phyloP scores from a whole-genome alignment of 2,888 invertebrate species.

The Glyphotaelius pellucidus region DNA sequence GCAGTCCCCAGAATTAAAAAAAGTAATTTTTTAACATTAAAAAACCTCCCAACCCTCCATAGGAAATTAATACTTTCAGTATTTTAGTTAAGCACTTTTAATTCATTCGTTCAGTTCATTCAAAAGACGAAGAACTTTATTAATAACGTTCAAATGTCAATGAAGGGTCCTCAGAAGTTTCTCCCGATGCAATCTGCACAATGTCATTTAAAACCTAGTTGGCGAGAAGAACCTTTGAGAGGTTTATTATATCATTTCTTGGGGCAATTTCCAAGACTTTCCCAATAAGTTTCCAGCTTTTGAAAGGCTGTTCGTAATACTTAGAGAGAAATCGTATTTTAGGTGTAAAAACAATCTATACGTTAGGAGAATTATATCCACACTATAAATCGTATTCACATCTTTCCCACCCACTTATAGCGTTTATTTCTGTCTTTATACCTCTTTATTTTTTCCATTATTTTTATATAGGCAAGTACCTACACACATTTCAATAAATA shows the following conservation, averaged over 20 bases:
- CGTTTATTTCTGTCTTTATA: no score
- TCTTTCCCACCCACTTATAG: no score
- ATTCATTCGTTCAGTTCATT: neutral
- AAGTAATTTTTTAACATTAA: no score
- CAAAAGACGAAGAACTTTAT: neutral
- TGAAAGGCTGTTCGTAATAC: neutral
- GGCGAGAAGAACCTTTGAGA: neutral
- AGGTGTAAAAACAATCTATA: no score
- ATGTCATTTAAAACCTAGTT: neutral
- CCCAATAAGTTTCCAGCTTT: neutral
- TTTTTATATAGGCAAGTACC: no score
- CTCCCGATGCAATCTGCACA: neutral
- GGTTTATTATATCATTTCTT: neutral
- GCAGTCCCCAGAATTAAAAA: no score
- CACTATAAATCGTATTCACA: no score
- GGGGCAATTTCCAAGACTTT: neutral
- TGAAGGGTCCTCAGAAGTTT: neutral
- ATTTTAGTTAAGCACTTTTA: neutral
- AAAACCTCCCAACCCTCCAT: no score
- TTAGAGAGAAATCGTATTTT: neutral
- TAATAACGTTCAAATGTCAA: neutral
- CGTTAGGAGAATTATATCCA: no score
- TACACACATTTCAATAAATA: no score
- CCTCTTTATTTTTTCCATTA: no score
- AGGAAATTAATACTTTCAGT: neutral